A percentile compares a stretch with the other conserved stretches of the same genome.
Conservation (phyloP, 2,113 vertebrate species). For the Indicator indicator region DNA sequence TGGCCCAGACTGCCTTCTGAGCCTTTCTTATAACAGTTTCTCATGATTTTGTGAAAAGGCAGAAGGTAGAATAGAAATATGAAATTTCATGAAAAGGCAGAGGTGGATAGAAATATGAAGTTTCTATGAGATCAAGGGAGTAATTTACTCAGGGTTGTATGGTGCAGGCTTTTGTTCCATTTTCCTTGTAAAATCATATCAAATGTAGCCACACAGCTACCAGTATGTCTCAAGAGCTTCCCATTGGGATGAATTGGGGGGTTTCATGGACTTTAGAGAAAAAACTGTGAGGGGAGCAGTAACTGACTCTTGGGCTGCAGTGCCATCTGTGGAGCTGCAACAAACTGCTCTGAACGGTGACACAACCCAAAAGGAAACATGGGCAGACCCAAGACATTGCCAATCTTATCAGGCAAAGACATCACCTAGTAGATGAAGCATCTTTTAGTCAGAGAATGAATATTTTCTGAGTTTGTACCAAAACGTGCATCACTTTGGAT, state of each 20-base stretch:
- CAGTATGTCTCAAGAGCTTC: neutral
- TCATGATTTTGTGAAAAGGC: neutral
- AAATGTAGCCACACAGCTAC: neutral
- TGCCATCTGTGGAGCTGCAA: neutral
- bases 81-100: neutral
- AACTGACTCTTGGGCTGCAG: neutral
- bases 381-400: neutral
- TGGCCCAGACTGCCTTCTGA: neutral
- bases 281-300: neutral
- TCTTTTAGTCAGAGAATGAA: neutral
- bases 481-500: neutral
- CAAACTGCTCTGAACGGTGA: neutral
- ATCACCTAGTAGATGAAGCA: neutral
- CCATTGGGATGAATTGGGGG: neutral
- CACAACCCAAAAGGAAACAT: neutral
- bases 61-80: neutral
- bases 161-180: neutral
- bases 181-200: neutral
- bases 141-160: neutral
- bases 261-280: neutral
- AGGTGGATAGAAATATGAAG: neutral
- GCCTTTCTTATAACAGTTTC: neutral
- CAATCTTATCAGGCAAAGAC: neutral
- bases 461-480: neutral
- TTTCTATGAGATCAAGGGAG: neutral